Base-by-base conservation (phyloP, 2,797 vertebrate species). In the Lophotriccus pileatus region DNA sequence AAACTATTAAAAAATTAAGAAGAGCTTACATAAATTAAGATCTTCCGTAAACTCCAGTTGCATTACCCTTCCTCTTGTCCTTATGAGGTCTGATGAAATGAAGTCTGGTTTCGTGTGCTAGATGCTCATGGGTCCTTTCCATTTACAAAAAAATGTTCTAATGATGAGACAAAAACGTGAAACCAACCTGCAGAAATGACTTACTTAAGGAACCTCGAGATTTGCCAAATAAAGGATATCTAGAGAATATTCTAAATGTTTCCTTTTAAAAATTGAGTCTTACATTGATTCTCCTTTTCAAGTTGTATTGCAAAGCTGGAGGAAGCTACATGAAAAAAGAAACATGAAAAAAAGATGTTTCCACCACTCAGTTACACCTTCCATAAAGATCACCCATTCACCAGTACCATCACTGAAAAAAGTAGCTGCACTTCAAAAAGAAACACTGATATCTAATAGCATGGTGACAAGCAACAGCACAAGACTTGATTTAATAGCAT, bases 311-410 rank as follows among this genome's bases (percentile, higher is more conserved):
- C 49, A 98, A 96, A 94, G 98, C 96, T 24, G 99, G 99, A 87
- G 98, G 98, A 96, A 99, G 98, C 98, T 99, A 97, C 22, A 81
- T 21, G 87, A 90, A 76, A 86, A 80, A 87, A 77, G 79, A 94
- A 96, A 93, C 23, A n/a, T n/a, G n/a, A n/a, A n/a, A n/a, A n/a
- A n/a, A n/a, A 90, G 44, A 39, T 9, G 5, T 78, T 87, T 94
- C 88, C 69, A 94, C 7, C 4, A 3, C 37, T 76, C 34, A 62
- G 44, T 81, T 80, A 75, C 5, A 62, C 16, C 11, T 69, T 47
- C 44, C 32, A 41, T 49, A 56, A 81, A 89, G 32, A 44, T 32
- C 6, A 55, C 2, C 13, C 62, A 36, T 78, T 68, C 43, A 66
- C 23, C 50, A 75, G 22, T 22, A 50, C 6, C 16, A 28, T 47